phyloP scores from a whole-genome alignment of 2,888 invertebrate genomes.

The Andrena dorsata region DNA sequence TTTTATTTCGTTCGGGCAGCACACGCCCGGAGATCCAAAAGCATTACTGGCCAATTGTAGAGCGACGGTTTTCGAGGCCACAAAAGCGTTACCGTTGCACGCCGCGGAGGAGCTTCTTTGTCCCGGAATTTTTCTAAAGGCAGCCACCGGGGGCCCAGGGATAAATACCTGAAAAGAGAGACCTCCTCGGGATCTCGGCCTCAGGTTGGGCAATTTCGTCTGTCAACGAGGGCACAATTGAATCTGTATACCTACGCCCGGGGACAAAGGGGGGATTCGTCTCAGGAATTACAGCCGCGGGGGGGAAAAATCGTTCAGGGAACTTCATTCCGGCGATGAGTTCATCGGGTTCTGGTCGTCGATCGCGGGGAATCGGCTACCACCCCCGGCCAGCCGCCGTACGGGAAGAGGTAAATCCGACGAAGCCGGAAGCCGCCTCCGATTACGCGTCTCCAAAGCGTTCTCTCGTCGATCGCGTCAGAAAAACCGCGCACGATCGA shows the following conservation, averaged over 20 bases:
- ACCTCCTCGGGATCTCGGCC: constrained; percentile 46
- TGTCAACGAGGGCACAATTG: constrained; percentile 62
- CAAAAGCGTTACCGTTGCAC: constrained; percentile 54
- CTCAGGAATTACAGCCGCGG: constrained; percentile 29
- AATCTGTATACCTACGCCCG: constrained; percentile 65
- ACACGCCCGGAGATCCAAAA: constrained; percentile 25
- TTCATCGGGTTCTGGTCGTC: background rate
- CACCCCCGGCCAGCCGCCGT: no score
- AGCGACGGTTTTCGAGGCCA: constrained; percentile 14
- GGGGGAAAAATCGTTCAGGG: background rate
- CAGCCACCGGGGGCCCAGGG: constrained; percentile 20
- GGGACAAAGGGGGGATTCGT: constrained; percentile 39
- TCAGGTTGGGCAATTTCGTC: constrained; percentile 63
- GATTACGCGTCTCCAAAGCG: constrained; percentile 24
- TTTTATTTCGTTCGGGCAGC: constrained; percentile 41
- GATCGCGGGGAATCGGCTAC: no score
- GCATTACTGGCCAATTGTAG: constrained; percentile 28
- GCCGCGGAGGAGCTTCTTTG: constrained; percentile 32
- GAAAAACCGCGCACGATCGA: constrained; percentile 28
- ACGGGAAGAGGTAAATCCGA: constrained; percentile 15
- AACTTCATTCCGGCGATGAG: background rate
- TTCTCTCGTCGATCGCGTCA: background rate
- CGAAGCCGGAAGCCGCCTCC: constrained; percentile 21
- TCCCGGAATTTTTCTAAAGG: constrained; percentile 63
- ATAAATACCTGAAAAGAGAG: constrained; percentile 62